Evolutionary conservation across 2,888 invertebrate species (phyloP), one percentile per base, ranked within the genome.

Genomic region (Amblyjoppa proteus): DNA sequence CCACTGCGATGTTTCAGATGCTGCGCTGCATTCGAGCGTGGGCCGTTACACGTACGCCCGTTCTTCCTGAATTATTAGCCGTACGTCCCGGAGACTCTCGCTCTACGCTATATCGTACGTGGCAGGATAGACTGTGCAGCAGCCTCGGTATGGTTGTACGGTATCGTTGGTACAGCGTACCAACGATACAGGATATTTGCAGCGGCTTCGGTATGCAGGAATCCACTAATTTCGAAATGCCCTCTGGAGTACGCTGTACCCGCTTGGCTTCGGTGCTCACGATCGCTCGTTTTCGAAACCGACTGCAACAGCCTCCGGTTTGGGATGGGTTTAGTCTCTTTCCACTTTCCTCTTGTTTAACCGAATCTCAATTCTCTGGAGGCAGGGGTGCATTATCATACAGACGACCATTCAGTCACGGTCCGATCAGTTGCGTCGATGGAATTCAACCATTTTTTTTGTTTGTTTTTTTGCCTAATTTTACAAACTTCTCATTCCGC

Each of bases 21-120:
- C 79, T 82, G 79, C 13, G 74, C 64, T 66, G 82, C 79, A 79
- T 82, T 71, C 31, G 71, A 76, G 70, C 79, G 66, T 78, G 77
- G 81, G 13, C 77, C 68, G 71, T 82, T 79, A 71, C 82, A 82
- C 85, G 82, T 81, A 41, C 81, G 69, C 68, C 77, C 84, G 81
- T 79, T 82, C 85, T 79, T 79, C 85, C 70, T 85, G 79, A 85
- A 85, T 85, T 85, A 85, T 82, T 82, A 79, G 82, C 66, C 66
- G 51, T 75, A 85, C 81, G 81, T 81, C 73, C 77, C 74, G 61
- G 79, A 41, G 28, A 82, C 34, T 75, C 41, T 25, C 25, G 66
- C 13, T 11, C 25, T 64, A 51, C 66, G 75, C 5, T 20, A 20
- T 13, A 38, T 28, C 20, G 56, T 20, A 20, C 9, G 20, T 49